Evolutionary conservation across 2,888 invertebrate genomes (phyloP), one percentile per base, ranked within the genome.

Genomic region (Tetropium fuscum): DNA sequence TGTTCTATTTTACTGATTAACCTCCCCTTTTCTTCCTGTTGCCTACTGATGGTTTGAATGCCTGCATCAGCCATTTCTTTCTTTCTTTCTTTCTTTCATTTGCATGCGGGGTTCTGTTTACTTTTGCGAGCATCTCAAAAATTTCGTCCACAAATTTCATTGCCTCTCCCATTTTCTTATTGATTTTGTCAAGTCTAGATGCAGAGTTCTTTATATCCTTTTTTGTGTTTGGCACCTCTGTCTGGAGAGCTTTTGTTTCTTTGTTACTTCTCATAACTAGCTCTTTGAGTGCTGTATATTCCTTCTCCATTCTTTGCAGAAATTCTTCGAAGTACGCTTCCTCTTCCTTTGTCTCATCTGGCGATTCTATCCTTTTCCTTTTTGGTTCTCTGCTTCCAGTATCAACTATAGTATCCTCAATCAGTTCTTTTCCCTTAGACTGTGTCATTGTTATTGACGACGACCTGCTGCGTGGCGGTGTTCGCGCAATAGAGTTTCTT

Each of bases 81-180:
- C 1, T 43, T 43, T 8, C 7, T 16, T 16, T 43, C n/a, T 3
- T 5, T 16, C 11, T n/a, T n/a, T n/a, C n/a, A 45, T n/a, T n/a
- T n/a, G n/a, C n/a, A n/a, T n/a, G n/a, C n/a, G n/a, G n/a, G n/a
- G n/a, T n/a, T n/a, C n/a, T n/a, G n/a, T n/a, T n/a, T n/a, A n/a
- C n/a, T n/a, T n/a, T n/a, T n/a, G n/a, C n/a, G n/a, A n/a, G n/a
- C 25, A 32, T 48, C 15, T 48, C 32, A 3, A 48, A 32, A 19
- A 32, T 32, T 32, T 48, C 32, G 5, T 48, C 48, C 8, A 48
- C n/a, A n/a, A 30, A 30, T 7, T 8, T 8, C 8, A 8, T 30
- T 3, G 5, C 3, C 3, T 3, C 8, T 8, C 3, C 3, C 30
- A 30, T 30, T 3, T 3, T 2, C 10, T 30, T 30, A 7, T 7